Percentiles rank a stretch among this genome's conserved stretches.
These are phyloP conservation scores for Larimichthys crocea DNA, from an alignment of 2,113 vertebrate genomes.

Conservation along the genomic window DNA sequence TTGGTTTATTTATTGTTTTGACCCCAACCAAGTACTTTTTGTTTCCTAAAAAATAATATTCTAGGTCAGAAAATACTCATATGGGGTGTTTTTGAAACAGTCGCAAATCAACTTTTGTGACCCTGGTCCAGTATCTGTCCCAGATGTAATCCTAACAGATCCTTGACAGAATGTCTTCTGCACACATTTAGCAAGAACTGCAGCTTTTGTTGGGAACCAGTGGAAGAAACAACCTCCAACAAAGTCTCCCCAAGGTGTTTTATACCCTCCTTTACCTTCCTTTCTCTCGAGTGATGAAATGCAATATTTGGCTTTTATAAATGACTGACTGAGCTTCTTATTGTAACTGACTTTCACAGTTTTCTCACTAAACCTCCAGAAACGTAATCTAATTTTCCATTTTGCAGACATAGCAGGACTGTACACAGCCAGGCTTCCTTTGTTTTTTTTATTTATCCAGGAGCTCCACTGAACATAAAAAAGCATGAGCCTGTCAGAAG, in stretches of 20 bases:
- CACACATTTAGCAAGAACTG: not conserved
- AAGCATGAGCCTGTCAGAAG: not conserved
- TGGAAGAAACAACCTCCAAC: conserved; percentile 2
- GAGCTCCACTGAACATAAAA: conserved; percentile 21
- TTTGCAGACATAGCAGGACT: conserved; percentile 8
- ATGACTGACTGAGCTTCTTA: conserved; percentile 58
- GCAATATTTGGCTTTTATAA: conserved; percentile 47
- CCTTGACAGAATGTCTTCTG: not conserved
- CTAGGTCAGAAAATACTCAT: not conserved
- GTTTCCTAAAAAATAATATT: too few species aligned
- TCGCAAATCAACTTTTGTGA: not conserved
- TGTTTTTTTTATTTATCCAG: conserved; percentile 18
- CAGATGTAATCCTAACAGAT: not conserved
- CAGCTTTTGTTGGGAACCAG: not conserved
- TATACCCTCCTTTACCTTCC: not conserved
- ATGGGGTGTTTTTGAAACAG: too few species aligned
- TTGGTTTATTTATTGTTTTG: too few species aligned
- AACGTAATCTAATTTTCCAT: conserved; percentile 57
- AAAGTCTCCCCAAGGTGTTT: conserved; percentile 26
- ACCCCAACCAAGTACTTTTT: too few species aligned
- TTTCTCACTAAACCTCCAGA: conserved; percentile 54
- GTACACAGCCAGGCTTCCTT: not conserved
- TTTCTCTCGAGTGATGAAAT: conserved; percentile 39
- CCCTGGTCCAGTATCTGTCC: not conserved
- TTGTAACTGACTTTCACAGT: conserved; percentile 56